phyloP scores from a whole-genome alignment of 2,113 vertebrate species.

The Semicossyphus pulcher region DNA sequence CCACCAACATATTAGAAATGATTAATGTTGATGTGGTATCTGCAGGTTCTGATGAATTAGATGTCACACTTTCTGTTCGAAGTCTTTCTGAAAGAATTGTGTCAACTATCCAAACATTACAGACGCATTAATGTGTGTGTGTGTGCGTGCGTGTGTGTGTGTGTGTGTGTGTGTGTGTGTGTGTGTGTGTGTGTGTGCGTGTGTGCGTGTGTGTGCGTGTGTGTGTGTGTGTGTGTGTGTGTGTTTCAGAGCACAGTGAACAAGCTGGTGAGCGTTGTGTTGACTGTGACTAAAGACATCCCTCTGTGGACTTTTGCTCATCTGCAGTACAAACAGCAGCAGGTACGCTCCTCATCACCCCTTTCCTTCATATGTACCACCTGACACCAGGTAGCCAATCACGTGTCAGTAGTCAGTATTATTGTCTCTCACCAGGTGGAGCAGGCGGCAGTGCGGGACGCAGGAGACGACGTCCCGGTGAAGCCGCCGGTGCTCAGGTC shows the following conservation, averaged over 20 bases:
- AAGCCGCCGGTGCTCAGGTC: constrained; percentile 78
- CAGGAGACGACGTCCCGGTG: constrained; percentile 79
- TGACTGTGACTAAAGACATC: constrained; percentile 82
- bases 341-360: constrained; percentile 14
- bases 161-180: too few species aligned
- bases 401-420: background rate
- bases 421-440: constrained; percentile 75
- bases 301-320: constrained; percentile 85
- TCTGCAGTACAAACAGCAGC: constrained; percentile 81
- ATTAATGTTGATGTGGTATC: too few species aligned
- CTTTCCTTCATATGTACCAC: background rate
- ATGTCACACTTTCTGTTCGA: too few species aligned
- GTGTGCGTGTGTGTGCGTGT: constrained; percentile 13
- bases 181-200: background rate
- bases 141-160: too few species aligned
- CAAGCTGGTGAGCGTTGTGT: constrained; percentile 78
- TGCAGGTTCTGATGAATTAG: too few species aligned
- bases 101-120: too few species aligned
- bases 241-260: constrained; percentile 82
- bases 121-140: too few species aligned
- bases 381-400: constrained; percentile 17
- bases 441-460: constrained; percentile 77
- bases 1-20: too few species aligned
- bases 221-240: constrained; percentile 8
- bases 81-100: too few species aligned